Evolutionary conservation across 2,113 vertebrate species (phyloP), one percentile per base, ranked within the genome.

Genomic region (Pardalotus punctatus): DNA sequence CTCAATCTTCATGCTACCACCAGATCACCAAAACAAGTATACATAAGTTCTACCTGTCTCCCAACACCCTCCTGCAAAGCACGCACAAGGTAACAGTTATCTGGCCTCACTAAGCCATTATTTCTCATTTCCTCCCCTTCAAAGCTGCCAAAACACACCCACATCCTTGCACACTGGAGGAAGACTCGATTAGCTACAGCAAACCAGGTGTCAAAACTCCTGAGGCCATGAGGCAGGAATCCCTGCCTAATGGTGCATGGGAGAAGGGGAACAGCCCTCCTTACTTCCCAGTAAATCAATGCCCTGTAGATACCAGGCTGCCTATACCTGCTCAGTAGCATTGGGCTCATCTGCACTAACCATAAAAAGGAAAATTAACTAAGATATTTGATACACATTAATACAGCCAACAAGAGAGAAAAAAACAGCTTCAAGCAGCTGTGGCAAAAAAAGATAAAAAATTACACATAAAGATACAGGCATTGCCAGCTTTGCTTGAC

Each of bases 191-290:
- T 12, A 88, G 31, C 31, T 90, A 45, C 1, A 2, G 53, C 10
- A 76, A 90, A 47, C 0, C 1, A n/a, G 12, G 21, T 35, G 18
- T 58, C 43, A 76, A 69, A 81, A 54, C 45, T 21, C n/a, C 73
- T 1, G 5, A 2, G n/a, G 53, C 2, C 1, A 43, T 9, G 8
- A 28, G 40, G n/a, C 42, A 2, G 23, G 14, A 86, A 72, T n/a
- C 1, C 0, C 9, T 29, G 43, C 27, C 43, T 54, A 71, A 82
- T 1, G 9, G 45, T 29, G 18, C 28, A 51, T 5, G 3, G 23
- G 18, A 74, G 7, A 73, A 78, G 36, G 43, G 21, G 21, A 81
- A 94, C 13, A 85, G 40, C n/a, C 31, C 42, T 76, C 47, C 35
- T 67, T 5, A 60, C 3, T 31, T 57, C 60, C 25, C 36, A 31